Evolutionary conservation across 2,888 invertebrate genomes (phyloP), one percentile per base, ranked within the genome.

Genomic region (Amphipoea oculea): DNA sequence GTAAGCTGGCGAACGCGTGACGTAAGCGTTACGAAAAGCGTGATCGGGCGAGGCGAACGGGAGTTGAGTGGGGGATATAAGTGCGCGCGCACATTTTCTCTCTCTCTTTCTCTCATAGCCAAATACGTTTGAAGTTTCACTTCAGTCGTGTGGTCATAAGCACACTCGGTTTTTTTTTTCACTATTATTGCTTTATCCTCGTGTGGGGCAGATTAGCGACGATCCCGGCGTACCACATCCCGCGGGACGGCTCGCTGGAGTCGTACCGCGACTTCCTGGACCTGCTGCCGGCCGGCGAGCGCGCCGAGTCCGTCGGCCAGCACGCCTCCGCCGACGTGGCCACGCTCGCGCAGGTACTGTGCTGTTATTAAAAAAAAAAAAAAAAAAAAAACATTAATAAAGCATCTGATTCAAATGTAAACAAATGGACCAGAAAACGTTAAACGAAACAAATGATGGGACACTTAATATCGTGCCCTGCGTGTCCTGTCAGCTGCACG

Each of bases 281-380:
- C 86, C 97, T 98, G 92, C 95, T 99, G 89, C 99, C 99, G 4
- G 97, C 96, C 72, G 96, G 97, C 76, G 99, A 99, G 94, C 98
- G 98, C 86, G 99, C 99, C 0, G 99, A 99, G 96, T 98, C 98
- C 0, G 98, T 99, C 90, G 99, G 99, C 0, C 99, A 99, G 92
- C 99, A 99, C 95, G 98, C 98, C 4, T 99, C 99, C 89, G 99
- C 99, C 0, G 99, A 99, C 93, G 99, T 99, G 85, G 98, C 98
- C 7, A 98, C 98, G 0, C 97, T 98, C 68, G 99, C 99, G 66
- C 98, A 98, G 91, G 99, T 99, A 69, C n/a, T 20, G 6, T 20
- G 20, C 11, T 29, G n/a, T n/a, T n/a, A n/a, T n/a, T n/a, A n/a
- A n/a, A n/a, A n/a, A n/a, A n/a, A n/a, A n/a, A n/a, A n/a, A n/a